phyloP scores from a whole-genome alignment of 2,888 invertebrate genomes.

The Pseudococcus longispinus region DNA sequence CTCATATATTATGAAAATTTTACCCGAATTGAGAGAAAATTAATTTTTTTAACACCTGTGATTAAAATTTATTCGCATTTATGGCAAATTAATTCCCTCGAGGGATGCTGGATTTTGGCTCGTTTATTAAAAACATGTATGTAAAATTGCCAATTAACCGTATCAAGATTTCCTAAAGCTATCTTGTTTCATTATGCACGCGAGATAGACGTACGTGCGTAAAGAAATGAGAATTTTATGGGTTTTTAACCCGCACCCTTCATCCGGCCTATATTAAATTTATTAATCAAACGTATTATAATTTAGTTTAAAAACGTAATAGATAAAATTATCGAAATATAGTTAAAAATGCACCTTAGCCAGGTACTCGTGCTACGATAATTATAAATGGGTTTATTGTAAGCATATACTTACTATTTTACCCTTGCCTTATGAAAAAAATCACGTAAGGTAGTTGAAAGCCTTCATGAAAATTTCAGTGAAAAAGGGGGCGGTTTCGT shows the following conservation, averaged over 20 bases:
- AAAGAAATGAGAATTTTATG: not conserved
- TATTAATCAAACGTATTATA: not conserved
- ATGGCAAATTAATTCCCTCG: not conserved
- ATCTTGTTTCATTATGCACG: not conserved
- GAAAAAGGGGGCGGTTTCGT: not conserved
- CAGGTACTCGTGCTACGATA: not conserved
- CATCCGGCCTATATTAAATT: not conserved
- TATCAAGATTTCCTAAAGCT: not conserved
- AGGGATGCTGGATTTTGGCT: not conserved
- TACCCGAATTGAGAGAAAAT: not conserved
- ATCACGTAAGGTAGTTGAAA: not conserved
- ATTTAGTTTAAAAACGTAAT: not conserved
- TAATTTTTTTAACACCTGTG: not conserved
- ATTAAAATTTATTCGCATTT: not conserved
- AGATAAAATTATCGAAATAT: not conserved
- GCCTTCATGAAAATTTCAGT: not conserved
- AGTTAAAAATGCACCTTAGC: not conserved
- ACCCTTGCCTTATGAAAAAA: not conserved
- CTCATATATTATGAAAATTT: not conserved
- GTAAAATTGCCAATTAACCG: not conserved
- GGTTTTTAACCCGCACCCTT: not conserved
- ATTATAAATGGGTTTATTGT: not conserved
- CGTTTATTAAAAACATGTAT: not conserved
- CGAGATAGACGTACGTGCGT: no score
- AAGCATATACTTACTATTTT: not conserved